Evolutionary conservation across 2,888 invertebrate genomes (phyloP).

Genomic region (Selenia dentaria): DNA sequence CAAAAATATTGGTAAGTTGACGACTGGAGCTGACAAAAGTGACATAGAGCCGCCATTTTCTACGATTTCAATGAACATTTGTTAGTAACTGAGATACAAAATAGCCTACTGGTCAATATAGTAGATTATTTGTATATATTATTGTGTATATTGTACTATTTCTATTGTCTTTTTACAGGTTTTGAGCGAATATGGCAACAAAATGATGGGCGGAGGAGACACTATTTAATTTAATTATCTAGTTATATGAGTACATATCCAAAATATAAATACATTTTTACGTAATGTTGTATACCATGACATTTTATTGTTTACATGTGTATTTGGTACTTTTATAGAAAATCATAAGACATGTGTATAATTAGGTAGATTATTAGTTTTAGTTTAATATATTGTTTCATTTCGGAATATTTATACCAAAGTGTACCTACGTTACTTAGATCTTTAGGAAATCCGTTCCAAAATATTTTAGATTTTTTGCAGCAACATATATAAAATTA

Average conservation of each 20-base stretch:
- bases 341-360: too few species aligned
- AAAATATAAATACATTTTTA: too few species aligned
- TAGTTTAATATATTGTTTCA: constrained; percentile 4
- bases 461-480: constrained; percentile 18
- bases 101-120: too few species aligned
- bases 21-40: too few species aligned
- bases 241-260: not conserved
- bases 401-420: constrained; percentile 63
- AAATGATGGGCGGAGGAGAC: constrained; percentile 88
- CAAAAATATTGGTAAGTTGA: too few species aligned
- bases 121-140: too few species aligned
- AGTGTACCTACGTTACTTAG: constrained; percentile 58
- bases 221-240: constrained; percentile 51
- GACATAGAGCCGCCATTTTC: too few species aligned
- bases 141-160: too few species aligned
- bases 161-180: constrained; percentile 88
- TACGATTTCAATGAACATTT: too few species aligned
- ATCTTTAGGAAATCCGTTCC: constrained; percentile 59
- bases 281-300: constrained; percentile 17
- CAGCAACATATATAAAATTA: too few species aligned
- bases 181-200: constrained; percentile 92
- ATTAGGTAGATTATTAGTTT: too few species aligned
- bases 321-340: constrained; percentile 16
- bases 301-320: constrained; percentile 10
- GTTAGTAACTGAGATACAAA: too few species aligned